Percentiles rank a stretch among this genome's conserved stretches.
phyloP scores from a whole-genome alignment of 2,113 vertebrate species.

The Himantopus leucocephalus region DNA sequence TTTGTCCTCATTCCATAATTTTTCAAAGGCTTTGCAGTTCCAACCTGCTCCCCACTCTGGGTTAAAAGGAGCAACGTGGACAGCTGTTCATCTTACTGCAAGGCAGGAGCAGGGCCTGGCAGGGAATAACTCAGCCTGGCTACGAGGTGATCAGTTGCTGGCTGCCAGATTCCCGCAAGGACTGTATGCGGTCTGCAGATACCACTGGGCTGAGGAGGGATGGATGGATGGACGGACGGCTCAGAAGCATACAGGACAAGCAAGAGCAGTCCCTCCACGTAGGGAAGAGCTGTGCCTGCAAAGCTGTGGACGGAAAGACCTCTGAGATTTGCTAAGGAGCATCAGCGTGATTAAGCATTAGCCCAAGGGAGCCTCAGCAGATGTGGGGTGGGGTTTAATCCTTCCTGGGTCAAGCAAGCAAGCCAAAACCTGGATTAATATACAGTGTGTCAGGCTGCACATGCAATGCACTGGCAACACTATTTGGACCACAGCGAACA shows the following conservation, averaged over 20 bases:
- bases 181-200: not conserved
- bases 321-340: not conserved
- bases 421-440: conserved; percentile 31
- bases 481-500: not conserved
- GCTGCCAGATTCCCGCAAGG: not conserved
- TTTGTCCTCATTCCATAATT: conserved; percentile 2
- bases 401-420: not conserved
- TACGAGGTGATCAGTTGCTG: not conserved
- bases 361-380: not conserved
- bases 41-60: not conserved
- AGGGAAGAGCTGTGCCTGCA: not conserved
- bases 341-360: not conserved
- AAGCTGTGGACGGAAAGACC: not conserved
- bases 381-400: conserved; percentile 23
- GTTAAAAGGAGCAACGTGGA: not conserved
- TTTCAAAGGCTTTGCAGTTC: not conserved
- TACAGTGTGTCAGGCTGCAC: not conserved
- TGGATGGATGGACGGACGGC: not conserved
- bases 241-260: not conserved
- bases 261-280: not conserved
- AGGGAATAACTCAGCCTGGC: not conserved
- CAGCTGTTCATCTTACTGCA: not conserved
- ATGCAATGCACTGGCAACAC: not conserved
- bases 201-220: not conserved
- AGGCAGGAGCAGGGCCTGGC: not conserved